These are phyloP conservation scores for Ictalurus punctatus DNA, from an alignment of 2,113 vertebrate species.

Conservation along the genomic window DNA sequence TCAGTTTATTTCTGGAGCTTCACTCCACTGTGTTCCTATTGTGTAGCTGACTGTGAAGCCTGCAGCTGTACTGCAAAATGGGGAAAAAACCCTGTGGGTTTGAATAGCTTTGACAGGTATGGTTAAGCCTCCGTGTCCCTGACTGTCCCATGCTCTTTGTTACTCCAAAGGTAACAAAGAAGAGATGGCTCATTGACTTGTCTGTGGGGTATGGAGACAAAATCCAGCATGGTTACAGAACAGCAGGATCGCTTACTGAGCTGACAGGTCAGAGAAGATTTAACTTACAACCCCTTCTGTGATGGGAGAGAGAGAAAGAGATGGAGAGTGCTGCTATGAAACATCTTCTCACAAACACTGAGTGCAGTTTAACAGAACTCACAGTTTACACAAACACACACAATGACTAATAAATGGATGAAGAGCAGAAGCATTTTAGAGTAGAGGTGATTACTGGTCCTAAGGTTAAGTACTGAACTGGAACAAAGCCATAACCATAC, in stretches of 20 bases:
- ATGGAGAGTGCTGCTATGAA: not conserved
- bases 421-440: not conserved
- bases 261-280: not conserved
- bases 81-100: not conserved
- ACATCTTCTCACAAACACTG: not conserved
- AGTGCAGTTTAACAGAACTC: not conserved
- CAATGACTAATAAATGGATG: not conserved
- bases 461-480: not conserved
- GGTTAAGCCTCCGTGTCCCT: not conserved
- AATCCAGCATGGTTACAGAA: not conserved
- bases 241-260: not conserved
- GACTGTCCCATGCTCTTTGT: not conserved
- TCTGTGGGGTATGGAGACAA: not conserved
- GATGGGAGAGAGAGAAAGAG: not conserved
- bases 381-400: conserved; percentile 3
- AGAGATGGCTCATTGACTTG: not conserved
- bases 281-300: not conserved
- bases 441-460: not conserved
- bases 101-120: not conserved
- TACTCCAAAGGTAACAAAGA: not conserved
- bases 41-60: not conserved
- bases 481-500: not conserved
- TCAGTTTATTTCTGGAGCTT: conserved; percentile 16
- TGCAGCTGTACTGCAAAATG: not conserved
- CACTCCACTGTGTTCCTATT: not conserved